phyloP scores from a whole-genome alignment of 2,888 invertebrate genomes.

The Lycocerus yunnanus region DNA sequence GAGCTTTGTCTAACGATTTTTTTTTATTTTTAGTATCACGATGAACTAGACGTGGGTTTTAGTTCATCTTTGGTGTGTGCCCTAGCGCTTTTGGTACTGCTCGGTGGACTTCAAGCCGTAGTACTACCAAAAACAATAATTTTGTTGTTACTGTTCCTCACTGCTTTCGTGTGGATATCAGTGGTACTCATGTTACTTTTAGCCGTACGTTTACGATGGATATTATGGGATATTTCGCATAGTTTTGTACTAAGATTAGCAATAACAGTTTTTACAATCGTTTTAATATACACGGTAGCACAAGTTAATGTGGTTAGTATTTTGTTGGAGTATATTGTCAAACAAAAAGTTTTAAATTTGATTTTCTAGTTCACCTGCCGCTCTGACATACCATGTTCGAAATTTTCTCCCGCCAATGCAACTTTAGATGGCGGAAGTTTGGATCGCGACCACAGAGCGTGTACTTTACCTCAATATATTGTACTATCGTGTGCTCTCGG shows the following conservation, averaged over 20 bases:
- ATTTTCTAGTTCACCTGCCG: conserved; percentile 67
- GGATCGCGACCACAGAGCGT: conserved; percentile 72
- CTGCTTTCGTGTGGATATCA: conserved; percentile 89
- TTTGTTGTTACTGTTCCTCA: conserved; percentile 80
- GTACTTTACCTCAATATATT: conserved; percentile 86
- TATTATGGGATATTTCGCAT: conserved; percentile 84
- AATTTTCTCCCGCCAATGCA: conserved; percentile 59
- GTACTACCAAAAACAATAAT: conserved; percentile 85
- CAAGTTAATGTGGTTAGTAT: conserved; percentile 90
- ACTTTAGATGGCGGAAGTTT: conserved; percentile 55
- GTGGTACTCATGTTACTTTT: conserved; percentile 83
- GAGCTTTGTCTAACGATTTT: neutral
- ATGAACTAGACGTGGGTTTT: conserved; percentile 84
- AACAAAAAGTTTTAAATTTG: neutral
- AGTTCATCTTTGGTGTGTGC: conserved; percentile 81
- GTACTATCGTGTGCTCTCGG: conserved; percentile 83
- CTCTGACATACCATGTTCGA: conserved; percentile 57
- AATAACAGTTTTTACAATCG: conserved; percentile 84
- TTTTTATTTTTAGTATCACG: conserved; percentile 71
- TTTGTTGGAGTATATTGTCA: neutral
- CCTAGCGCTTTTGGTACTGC: conserved; percentile 72
- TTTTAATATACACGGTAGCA: conserved; percentile 85
- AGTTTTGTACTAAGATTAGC: conserved; percentile 82
- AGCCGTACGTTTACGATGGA: conserved; percentile 81
- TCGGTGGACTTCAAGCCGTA: conserved; percentile 77